These are phyloP conservation scores for Myotis myotis DNA, from an alignment of 2,797 vertebrate genomes.

Conservation along the genomic window DNA sequence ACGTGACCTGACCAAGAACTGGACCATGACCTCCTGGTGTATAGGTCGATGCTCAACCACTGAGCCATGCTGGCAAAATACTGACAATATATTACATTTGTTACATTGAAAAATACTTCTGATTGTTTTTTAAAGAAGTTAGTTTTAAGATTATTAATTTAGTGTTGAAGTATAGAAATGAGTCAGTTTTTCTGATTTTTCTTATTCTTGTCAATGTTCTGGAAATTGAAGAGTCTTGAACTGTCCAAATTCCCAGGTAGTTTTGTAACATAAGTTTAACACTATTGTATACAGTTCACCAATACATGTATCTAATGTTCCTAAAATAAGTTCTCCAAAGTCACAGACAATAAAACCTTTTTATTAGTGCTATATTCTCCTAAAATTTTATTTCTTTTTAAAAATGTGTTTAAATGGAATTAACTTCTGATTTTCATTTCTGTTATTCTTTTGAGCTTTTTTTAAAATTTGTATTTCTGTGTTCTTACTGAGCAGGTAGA, in stretches of 20 bases:
- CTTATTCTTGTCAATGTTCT: neutral
- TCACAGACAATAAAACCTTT: neutral
- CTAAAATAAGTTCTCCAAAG: neutral
- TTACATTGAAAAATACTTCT: neutral
- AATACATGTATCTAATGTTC: neutral
- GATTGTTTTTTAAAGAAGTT: neutral
- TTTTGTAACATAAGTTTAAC: neutral
- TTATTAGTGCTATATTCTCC: neutral
- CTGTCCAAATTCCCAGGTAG: neutral
- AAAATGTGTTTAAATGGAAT: slow-evolving; percentile 8
- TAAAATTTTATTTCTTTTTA: slow-evolving; percentile 3
- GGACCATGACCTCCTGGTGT: too few relatives aligned
- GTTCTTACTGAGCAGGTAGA: neutral
- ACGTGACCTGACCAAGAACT: too few relatives aligned
- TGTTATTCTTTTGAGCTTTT: neutral
- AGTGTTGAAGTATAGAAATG: neutral
- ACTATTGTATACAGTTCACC: neutral
- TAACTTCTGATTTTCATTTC: slow-evolving; percentile 2
- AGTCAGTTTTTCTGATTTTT: neutral
- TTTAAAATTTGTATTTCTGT: neutral
- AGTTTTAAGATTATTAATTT: neutral
- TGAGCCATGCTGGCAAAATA: neutral
- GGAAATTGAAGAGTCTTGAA: neutral
- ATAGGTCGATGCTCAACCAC: too few relatives aligned
- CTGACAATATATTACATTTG: neutral